Base-by-base conservation (phyloP, 2,113 vertebrate species). In the Ardeotis arabs region DNA sequence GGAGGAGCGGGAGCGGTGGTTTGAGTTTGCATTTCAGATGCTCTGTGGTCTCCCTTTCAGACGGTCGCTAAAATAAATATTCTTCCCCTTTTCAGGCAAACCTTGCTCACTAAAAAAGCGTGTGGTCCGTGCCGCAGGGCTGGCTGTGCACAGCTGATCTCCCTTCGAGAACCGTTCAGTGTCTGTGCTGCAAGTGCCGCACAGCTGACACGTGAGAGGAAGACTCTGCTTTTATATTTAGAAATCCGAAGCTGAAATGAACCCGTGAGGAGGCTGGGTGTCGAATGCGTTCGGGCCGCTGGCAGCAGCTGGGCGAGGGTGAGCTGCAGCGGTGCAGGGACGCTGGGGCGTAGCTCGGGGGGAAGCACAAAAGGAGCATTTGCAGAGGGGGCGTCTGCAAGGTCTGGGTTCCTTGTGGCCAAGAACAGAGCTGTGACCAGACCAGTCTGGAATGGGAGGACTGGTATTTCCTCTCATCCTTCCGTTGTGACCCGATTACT, bases 131-230 rank as follows among this genome's bases (percentile, higher is more conserved):
- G 25, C 5, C 3, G 37, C 21, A 28, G 68, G 62, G 41, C 79
- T 18, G 49, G 9, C 45, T 37, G 37, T 12, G 27, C 7, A 1
- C 27, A 1, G 52, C 68, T 4, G 15, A 1, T n/a, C 3, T 3
- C 63, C 10, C 31, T 33, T 68, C 3, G 6, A 19, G 23, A 16
- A 4, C 14, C 18, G 1, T 10, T 33, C 4, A 5, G 72, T 5
- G 41, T 14, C 63, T 15, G 35, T 3, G 22, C 69, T 9, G 63
- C 7, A 1, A 14, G 67, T 4, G 4, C 3, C 25, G 1, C 7
- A 4, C 35, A 25, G 59, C 35, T 4, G 2, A 4, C 18, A 1
- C 3, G 7, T 2, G 19, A 6, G 56, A 10, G 49, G 90, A 22
- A 41, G 52, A 6, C 18, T 53, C 4, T 9, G 64, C 83, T 91